Percentiles rank a stretch among this genome's conserved stretches.
These are phyloP conservation scores for Rhinoraja longicauda DNA, from an alignment of 2,797 vertebrate genomes.

Conservation along the genomic window DNA sequence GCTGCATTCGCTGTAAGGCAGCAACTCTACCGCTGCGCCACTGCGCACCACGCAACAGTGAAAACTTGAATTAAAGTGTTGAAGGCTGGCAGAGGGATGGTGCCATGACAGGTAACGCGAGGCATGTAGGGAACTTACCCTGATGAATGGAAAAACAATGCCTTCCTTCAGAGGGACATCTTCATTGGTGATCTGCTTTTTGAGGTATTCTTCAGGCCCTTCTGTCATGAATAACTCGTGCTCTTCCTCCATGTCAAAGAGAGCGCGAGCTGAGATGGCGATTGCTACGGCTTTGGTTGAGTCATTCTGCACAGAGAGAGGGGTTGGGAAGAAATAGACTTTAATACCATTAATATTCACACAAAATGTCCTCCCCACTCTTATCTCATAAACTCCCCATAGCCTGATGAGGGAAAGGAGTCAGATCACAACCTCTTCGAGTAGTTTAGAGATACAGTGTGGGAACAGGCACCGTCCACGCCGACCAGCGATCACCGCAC, in stretches of 20 bases:
- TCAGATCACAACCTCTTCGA: not conserved
- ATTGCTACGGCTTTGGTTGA: constrained; percentile 56
- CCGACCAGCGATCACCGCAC: too few species aligned
- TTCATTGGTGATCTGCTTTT: constrained; percentile 48
- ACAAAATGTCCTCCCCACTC: not conserved
- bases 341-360: too few species aligned
- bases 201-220: constrained; percentile 49
- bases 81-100: not conserved
- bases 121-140: constrained; percentile 47
- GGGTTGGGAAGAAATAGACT: too few species aligned
- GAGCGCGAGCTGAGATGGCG: constrained; percentile 59
- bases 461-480: too few species aligned
- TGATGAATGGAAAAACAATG: constrained; percentile 61
- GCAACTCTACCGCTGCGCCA: too few species aligned
- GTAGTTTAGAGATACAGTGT: too few species aligned
- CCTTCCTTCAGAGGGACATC: constrained; percentile 51
- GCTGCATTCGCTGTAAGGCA: too few species aligned
- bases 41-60: not conserved
- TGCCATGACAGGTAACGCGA: not conserved
- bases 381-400: not conserved
- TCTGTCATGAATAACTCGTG: constrained; percentile 51
- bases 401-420: not conserved
- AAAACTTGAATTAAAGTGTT: not conserved
- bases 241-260: constrained; percentile 57
- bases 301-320: constrained; percentile 53